These are phyloP conservation scores for Rhaphigaster nebulosa DNA, from an alignment of 2,888 invertebrate species.

Conservation along the genomic window DNA sequence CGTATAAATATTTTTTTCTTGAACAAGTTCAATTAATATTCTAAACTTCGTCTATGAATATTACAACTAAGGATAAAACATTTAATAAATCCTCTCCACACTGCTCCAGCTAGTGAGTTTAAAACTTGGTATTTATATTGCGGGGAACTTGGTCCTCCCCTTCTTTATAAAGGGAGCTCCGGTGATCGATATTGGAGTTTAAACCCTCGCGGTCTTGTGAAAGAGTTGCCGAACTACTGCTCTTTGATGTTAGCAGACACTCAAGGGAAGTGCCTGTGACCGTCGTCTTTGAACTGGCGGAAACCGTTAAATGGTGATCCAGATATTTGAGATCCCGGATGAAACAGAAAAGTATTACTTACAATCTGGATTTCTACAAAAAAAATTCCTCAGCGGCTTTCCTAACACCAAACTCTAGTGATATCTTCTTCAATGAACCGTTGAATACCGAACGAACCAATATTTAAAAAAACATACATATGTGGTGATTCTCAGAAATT, in stretches of 20 bases:
- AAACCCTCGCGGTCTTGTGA: neutral
- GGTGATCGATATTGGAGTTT: slow-evolving; percentile 29
- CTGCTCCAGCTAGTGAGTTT: neutral
- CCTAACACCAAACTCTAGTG: neutral
- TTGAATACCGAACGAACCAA: too few species aligned
- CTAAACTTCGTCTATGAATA: neutral
- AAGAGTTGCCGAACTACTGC: slow-evolving; percentile 3
- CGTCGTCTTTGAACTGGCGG: neutral
- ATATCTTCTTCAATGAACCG: neutral
- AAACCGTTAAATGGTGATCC: neutral
- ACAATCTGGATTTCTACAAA: neutral
- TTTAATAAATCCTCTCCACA: neutral
- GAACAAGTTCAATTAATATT: too few species aligned
- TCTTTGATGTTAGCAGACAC: slow-evolving; percentile 41
- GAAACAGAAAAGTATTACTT: neutral
- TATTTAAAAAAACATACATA: too few species aligned
- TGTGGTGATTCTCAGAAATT: too few species aligned
- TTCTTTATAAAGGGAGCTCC: neutral
- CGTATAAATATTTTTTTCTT: too few species aligned
- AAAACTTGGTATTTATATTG: neutral
- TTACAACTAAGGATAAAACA: neutral
- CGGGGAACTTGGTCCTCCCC: neutral
- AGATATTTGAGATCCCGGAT: neutral
- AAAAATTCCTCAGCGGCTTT: neutral
- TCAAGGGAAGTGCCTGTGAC: neutral